phyloP scores from a whole-genome alignment of 1,140 invertebrate species.

The Cydia fagiglandana region DNA sequence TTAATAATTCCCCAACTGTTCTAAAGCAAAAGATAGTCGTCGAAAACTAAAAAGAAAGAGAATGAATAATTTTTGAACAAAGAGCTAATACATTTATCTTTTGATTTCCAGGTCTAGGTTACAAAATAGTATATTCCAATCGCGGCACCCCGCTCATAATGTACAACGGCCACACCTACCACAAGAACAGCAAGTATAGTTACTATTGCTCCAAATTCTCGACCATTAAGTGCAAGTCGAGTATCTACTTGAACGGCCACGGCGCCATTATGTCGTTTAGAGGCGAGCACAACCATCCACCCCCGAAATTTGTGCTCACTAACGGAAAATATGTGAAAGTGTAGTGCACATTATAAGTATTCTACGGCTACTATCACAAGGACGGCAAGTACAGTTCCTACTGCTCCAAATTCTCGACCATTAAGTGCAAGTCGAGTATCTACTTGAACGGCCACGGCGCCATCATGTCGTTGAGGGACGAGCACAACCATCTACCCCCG shows the following conservation, averaged over 20 bases:
- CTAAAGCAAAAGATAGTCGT: no score
- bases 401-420: constrained; percentile 19
- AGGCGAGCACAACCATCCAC: background rate
- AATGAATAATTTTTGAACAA: background rate
- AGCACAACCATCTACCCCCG: background rate
- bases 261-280: background rate
- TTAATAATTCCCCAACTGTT: no score
- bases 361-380: constrained; percentile 11
- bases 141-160: background rate
- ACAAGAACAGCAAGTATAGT: constrained; percentile 27
- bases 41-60: background rate
- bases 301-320: background rate
- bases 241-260: background rate
- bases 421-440: background rate
- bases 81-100: background rate
- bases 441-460: background rate
- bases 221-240: background rate
- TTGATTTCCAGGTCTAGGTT: constrained; percentile 2
- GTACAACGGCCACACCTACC: constrained; percentile 14
- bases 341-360: background rate
- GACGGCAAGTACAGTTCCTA: constrained; percentile 13
- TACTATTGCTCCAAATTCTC: constrained; percentile 26
- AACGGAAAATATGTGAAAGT: background rate
- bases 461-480: background rate
- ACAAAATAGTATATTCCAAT: constrained; percentile 13